Conservation (phyloP, 2,797 vertebrate species). For the Microctenopoma steveboyesi region DNA sequence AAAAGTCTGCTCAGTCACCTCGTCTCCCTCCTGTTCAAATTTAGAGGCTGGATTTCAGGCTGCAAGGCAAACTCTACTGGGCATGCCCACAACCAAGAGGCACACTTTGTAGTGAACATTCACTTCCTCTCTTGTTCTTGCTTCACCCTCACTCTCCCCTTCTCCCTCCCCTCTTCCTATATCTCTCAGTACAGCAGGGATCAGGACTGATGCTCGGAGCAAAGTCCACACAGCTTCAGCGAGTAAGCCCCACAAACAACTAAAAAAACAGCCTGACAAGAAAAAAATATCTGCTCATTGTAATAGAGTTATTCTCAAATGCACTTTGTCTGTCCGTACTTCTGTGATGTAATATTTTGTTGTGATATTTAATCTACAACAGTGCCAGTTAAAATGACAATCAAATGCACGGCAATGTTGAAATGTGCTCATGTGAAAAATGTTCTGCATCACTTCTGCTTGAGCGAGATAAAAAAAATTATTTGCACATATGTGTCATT, state of each 20-base stretch:
- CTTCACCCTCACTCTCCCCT: slow-evolving; percentile 46
- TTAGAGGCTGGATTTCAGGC: slow-evolving; percentile 78
- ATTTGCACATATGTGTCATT: slow-evolving; percentile 5
- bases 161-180: slow-evolving; percentile 45
- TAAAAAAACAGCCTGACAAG: slow-evolving; percentile 5
- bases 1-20: slow-evolving; percentile 73
- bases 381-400: slow-evolving; percentile 23
- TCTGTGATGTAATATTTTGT: slow-evolving; percentile 23
- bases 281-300: not conserved
- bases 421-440: slow-evolving; percentile 32
- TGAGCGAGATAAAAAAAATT: slow-evolving; percentile 3
- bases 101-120: slow-evolving; percentile 78
- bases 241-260: slow-evolving; percentile 74
- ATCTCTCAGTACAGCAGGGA: slow-evolving; percentile 84
- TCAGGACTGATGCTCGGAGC: slow-evolving; percentile 81
- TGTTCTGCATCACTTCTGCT: slow-evolving; percentile 17
- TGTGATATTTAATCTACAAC: slow-evolving; percentile 31
- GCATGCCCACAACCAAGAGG: slow-evolving; percentile 80
- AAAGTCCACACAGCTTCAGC: slow-evolving; percentile 81
- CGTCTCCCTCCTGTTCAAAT: slow-evolving; percentile 79
- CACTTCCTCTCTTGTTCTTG: slow-evolving; percentile 78
- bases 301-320: too few relatives aligned
- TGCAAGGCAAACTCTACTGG: slow-evolving; percentile 73
- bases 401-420: slow-evolving; percentile 18
- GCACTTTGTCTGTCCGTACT: slow-evolving; percentile 15